Base-by-base conservation (phyloP, 2,113 vertebrate species). In the Porphyrio hochstetteri region DNA sequence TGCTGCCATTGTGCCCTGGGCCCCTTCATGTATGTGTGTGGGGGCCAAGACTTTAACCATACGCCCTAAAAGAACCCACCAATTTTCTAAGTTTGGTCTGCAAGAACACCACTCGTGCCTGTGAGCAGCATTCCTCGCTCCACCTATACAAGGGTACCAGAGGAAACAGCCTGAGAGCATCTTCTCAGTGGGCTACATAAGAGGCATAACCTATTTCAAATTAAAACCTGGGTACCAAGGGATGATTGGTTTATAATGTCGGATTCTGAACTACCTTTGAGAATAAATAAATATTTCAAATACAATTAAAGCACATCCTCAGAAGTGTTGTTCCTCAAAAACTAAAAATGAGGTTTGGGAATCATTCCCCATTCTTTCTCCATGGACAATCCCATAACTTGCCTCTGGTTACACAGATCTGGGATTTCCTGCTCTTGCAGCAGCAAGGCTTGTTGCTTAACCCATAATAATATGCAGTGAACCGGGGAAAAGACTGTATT, bases 281-380 rank as follows among this genome's bases (percentile, higher is more conserved):
- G 44, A 19, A 8, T 71, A 80, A 96, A 31, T 11, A 89, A 94
- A 90, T 40, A 61, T 48, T 95, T 77, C 59, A 93, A 79, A 89
- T 42, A 50, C 69, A 95, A 93, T 96, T 96, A 95, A 59, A 75
- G 57, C 40, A 84, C 93, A 93, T 76, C 53, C 29, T 96, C 61
- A 60, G 85, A 90, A 95, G 77, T 29, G 16, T 75, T 31, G 16
- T 72, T 92, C 75, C 44, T 93, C 8, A 8, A 35, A 96, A 96
- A 96, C 94, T 87, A 83, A 17, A 93, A 95, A 95, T 61, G 55
- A 61, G 87, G 27, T 96, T 95, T 93, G 64, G 70, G 80, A 74
- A 10, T 78, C 53, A 27, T 20, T 89, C 71, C 20, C 36, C 29
- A 18, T 91, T 86, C 74, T 80, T 83, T 64, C 65, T 91, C 76